Conservation (phyloP, 2,113 vertebrate genomes). For the Muscicapa adusta region DNA sequence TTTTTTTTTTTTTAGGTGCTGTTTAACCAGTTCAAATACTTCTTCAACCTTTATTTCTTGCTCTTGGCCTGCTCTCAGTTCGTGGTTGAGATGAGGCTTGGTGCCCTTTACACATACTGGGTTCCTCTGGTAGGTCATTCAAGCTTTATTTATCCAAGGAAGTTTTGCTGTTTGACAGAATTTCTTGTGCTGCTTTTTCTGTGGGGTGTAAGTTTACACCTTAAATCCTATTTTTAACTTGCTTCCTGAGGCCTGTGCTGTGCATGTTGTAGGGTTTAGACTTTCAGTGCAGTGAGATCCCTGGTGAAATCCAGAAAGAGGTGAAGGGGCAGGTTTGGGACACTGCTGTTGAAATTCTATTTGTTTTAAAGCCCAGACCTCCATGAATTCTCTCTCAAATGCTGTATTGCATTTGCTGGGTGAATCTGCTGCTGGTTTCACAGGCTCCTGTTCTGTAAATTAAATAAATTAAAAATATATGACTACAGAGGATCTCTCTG, state of each 20-base stretch:
- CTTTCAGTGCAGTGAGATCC: background rate
- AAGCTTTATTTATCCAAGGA: background rate
- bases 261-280: background rate
- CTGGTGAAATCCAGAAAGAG: background rate
- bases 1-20: conserved; percentile 78
- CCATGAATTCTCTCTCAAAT: background rate
- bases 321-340: background rate
- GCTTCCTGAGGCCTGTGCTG: background rate
- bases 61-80: conserved; percentile 97
- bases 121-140: conserved; percentile 89
- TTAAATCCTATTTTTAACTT: background rate
- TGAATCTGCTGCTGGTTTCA: background rate
- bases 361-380: background rate
- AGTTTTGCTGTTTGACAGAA: background rate
- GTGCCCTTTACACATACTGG: conserved; percentile 96
- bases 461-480: background rate
- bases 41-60: conserved; percentile 97
- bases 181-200: background rate
- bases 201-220: background rate
- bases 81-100: conserved; percentile 89
- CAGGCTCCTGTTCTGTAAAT: background rate
- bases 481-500: background rate
- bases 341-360: background rate
- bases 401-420: background rate
- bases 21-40: conserved; percentile 98